Evolutionary conservation across 2,888 invertebrate genomes (phyloP).

Genomic region (Salpingus planirostris): DNA sequence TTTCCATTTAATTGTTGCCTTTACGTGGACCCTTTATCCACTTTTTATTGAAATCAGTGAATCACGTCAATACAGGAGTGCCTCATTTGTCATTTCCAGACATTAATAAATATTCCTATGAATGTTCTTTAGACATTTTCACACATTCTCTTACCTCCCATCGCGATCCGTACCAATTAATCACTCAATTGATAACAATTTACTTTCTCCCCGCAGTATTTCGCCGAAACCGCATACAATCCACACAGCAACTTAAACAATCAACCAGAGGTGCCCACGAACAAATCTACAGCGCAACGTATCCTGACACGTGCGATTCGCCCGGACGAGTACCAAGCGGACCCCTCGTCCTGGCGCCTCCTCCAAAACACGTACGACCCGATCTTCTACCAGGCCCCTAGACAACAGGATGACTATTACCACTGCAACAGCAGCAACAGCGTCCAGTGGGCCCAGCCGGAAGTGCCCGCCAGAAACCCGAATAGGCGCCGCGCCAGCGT

Average conservation of each 20-base stretch:
- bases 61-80: too few relatives aligned
- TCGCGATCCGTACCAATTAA: too few relatives aligned
- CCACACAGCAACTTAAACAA: constrained; percentile 55
- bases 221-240: constrained; percentile 83
- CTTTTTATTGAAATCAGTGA: too few relatives aligned
- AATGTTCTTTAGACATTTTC: too few relatives aligned
- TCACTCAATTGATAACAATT: too few relatives aligned
- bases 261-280: constrained; percentile 19
- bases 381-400: constrained; percentile 24
- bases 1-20: too few relatives aligned
- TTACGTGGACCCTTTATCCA: too few relatives aligned
- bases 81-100: too few relatives aligned
- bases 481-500: constrained; percentile 37
- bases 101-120: too few relatives aligned
- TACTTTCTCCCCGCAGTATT: constrained; percentile 62
- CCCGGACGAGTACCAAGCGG: constrained; percentile 33
- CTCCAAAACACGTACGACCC: constrained; percentile 35
- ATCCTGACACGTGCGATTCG: too few relatives aligned
- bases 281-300: too few relatives aligned
- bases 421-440: constrained; percentile 14
- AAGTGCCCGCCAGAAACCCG: constrained; percentile 28
- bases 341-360: constrained; percentile 43
- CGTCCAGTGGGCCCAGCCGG: constrained; percentile 15
- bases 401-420: constrained; percentile 9
- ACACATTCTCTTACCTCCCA: too few relatives aligned